Base-by-base conservation (phyloP, 2,797 vertebrate genomes). In the Crocodylus rhombifer region DNA sequence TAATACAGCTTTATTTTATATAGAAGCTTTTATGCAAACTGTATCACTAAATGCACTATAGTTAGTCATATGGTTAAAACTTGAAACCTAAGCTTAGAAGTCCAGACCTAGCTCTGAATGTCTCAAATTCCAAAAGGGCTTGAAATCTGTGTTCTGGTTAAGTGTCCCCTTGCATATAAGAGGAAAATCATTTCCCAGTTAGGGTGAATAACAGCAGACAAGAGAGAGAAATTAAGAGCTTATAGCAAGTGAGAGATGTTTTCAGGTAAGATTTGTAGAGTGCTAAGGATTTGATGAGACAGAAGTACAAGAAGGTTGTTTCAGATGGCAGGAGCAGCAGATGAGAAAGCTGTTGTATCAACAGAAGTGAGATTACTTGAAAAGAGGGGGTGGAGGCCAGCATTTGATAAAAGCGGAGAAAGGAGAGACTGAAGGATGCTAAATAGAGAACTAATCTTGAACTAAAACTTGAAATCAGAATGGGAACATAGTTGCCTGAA, bases 1-100 rank as follows among this genome's bases (percentile, higher is more conserved):
- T 77, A 87, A 87, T 58, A 80, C 84, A 95, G 86, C 89, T 95
- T 95, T 94, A 91, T 95, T 96, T 95, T 97, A 30, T 92, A 58
- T 82, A 77, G 73, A 91, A 82, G 28, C 77, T 89, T 90, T 92
- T 30, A 33, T 65, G 61, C 86, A 93, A 76, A 82, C 69, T 86
- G 57, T 76, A 82, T 88, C 23, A 71, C 84, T 89, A 93, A 65
- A 94, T 90, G 86, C 26, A 36, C 88, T 20, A 4, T 73, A 42
- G 11, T 84, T 92, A 90, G 42, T 92, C 77, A 42, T 81, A 87
- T 81, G 84, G 58, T 15, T 89, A 80, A 80, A 80, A 61, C 4
- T 36, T 18, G 6, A 75, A 94, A 69, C 13, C 4, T 23, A 17
- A 1, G 71, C 42, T 23, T 14, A 85, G 87, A 61, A 12, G n/a